Percentiles rank a stretch among this genome's conserved stretches.
phyloP scores from a whole-genome alignment of 1,140 invertebrate species.

The Procambarus virginalis region DNA sequence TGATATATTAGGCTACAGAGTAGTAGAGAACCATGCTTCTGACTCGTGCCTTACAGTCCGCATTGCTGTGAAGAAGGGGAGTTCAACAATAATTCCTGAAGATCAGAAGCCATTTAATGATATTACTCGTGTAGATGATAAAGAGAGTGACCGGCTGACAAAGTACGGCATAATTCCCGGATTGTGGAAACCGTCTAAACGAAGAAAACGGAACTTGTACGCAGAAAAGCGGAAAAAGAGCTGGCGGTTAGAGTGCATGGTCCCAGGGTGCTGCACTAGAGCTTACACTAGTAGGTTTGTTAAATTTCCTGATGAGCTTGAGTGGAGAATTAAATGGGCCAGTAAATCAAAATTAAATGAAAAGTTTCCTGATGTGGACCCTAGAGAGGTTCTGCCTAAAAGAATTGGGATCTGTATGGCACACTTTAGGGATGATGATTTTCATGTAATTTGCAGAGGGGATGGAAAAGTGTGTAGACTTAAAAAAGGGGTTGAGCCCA shows the following conservation, averaged over 20 bases:
- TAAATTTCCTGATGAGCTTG: not conserved
- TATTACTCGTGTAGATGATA: not conserved
- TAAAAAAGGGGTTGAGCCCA: conserved; percentile 12
- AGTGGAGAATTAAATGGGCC: conserved; percentile 7
- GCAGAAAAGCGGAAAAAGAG: not conserved
- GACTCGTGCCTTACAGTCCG: not conserved
- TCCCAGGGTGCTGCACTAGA: conserved; percentile 16
- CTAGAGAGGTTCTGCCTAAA: not conserved
- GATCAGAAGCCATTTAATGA: not conserved
- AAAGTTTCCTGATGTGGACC: conserved; percentile 14
- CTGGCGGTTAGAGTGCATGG: conserved; percentile 15
- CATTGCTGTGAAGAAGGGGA: not conserved
- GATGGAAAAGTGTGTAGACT: conserved; percentile 2
- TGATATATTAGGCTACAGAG: not conserved
- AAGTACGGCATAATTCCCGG: not conserved
- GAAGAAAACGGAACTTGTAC: conserved; percentile 12
- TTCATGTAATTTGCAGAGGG: not conserved
- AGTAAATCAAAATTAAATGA: not conserved
- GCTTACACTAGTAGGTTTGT: conserved; percentile 3
- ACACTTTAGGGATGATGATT: not conserved
- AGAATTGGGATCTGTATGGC: conserved; percentile 13
- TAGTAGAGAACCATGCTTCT: not conserved
- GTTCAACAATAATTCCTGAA: not conserved
- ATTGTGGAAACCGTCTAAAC: not conserved
- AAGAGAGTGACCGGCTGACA: not conserved